Percentiles rank a stretch among this genome's conserved stretches.
These are phyloP conservation scores for Temnothorax unifasciatus DNA, from an alignment of 2,888 invertebrate species.

Conservation along the genomic window DNA sequence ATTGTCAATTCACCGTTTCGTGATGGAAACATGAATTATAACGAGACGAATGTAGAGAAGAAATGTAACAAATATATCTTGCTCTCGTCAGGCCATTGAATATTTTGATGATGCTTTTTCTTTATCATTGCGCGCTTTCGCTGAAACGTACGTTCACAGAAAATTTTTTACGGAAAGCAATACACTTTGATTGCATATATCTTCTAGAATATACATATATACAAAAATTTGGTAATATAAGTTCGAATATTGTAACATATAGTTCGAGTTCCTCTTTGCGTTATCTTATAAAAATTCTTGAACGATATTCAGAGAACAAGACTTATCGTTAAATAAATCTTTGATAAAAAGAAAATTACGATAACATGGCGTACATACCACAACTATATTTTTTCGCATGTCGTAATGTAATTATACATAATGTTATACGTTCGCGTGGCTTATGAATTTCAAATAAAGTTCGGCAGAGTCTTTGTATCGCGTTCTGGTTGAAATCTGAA, in stretches of 20 bases:
- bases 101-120: neutral
- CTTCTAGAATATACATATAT: neutral
- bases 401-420: neutral
- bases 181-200: neutral
- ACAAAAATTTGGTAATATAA: neutral
- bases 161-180: neutral
- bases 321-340: neutral
- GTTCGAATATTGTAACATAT: too few species aligned
- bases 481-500: neutral
- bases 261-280: too few species aligned
- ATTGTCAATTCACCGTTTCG: neutral
- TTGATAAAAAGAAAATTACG: neutral
- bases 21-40: neutral
- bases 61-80: neutral
- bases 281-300: neutral
- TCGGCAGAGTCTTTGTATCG: neutral
- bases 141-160: neutral
- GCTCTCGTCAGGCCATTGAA: neutral
- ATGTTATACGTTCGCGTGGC: neutral
- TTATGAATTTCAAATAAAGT: conserved; percentile 13
- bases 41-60: neutral
- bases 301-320: neutral
- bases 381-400: neutral
- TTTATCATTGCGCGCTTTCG: neutral
- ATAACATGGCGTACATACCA: neutral